These are phyloP conservation scores for Andricus grossulariae DNA, from an alignment of 1,140 invertebrate species.

Conservation along the genomic window DNA sequence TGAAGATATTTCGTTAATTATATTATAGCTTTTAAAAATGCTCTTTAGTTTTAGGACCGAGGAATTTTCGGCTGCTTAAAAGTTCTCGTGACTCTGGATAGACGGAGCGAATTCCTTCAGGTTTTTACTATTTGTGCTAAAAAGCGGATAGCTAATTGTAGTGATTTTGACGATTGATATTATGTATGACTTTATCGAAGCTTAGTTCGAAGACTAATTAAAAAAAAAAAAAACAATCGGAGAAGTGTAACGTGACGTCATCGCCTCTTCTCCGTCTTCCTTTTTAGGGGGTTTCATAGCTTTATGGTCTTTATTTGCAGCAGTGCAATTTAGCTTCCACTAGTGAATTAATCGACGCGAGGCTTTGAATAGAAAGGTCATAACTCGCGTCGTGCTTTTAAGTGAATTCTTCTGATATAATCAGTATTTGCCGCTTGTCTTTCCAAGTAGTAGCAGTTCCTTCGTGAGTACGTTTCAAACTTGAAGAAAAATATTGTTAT, in stretches of 20 bases:
- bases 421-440: constrained; percentile 49
- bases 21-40: not conserved
- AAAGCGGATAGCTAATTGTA: not conserved
- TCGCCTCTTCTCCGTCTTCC: constrained; percentile 17
- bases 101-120: not conserved
- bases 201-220: constrained; percentile 1
- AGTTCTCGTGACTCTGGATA: not conserved
- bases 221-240: constrained; percentile 4
- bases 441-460: constrained; percentile 34
- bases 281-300: not conserved
- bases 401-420: constrained; percentile 31
- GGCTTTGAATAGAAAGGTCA: not conserved
- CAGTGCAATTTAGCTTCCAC: constrained; percentile 24
- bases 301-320: constrained; percentile 3
- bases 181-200: not conserved
- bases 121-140: constrained; percentile 3
- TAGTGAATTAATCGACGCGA: not conserved
- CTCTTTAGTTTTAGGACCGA: not conserved
- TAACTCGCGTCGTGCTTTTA: constrained; percentile 18
- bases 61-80: not conserved
- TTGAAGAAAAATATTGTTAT: constrained; percentile 25
- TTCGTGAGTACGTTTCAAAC: constrained; percentile 30
- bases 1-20: too few species aligned
- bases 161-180: not conserved
- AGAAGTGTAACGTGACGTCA: not conserved